Evolutionary conservation across 2,888 invertebrate genomes (phyloP).

Genomic region (Himalopsyche anomala): DNA sequence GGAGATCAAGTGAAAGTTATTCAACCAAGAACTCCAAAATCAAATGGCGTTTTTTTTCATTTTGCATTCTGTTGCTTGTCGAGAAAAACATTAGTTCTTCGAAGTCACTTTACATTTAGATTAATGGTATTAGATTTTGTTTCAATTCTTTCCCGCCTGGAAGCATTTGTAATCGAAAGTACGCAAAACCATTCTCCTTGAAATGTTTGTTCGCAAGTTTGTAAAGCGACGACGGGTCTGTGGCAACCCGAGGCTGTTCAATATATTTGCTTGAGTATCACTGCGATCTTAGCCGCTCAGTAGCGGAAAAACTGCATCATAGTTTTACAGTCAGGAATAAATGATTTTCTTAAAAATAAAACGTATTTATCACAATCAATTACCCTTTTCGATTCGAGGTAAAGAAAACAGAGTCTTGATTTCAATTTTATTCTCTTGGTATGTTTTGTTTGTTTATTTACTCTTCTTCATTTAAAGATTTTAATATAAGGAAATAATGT

Average conservation of each 20-base stretch:
- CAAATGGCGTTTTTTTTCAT: neutral
- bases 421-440: too few relatives aligned
- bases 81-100: neutral
- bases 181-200: neutral
- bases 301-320: neutral
- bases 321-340: neutral
- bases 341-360: too few relatives aligned
- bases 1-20: neutral
- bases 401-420: too few relatives aligned
- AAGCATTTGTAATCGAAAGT: conserved; percentile 23
- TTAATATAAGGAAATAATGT: too few relatives aligned
- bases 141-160: neutral
- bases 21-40: neutral
- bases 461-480: too few relatives aligned
- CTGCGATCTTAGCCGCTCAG: neutral
- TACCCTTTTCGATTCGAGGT: too few relatives aligned
- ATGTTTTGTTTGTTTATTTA: too few relatives aligned
- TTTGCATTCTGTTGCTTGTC: neutral
- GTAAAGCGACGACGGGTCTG: neutral
- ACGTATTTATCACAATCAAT: too few relatives aligned
- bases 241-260: neutral
- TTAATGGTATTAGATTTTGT: neutral
- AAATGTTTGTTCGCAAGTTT: conserved; percentile 1
- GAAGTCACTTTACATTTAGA: conserved; percentile 30
- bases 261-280: neutral